These are phyloP conservation scores for Neogale vison DNA, from an alignment of 2,113 vertebrate genomes.

Conservation along the genomic window DNA sequence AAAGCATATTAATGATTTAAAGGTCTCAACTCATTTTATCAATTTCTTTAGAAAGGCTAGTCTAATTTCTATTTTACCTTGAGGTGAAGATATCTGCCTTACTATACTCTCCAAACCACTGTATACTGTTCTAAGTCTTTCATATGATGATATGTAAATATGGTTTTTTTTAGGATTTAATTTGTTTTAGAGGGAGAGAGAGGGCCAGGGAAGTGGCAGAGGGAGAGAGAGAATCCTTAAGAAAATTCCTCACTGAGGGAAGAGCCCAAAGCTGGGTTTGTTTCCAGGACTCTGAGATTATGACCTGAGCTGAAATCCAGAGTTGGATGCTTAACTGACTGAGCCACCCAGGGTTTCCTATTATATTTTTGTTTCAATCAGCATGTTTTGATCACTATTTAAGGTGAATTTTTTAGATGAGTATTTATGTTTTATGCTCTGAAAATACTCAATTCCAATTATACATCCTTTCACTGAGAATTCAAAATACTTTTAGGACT, in stretches of 20 bases:
- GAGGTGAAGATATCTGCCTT: background rate
- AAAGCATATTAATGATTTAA: slow-evolving; percentile 34
- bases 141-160: background rate
- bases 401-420: background rate
- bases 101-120: background rate
- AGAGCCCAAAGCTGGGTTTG: background rate
- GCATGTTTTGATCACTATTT: background rate
- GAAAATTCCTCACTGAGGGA: background rate
- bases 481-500: slow-evolving; percentile 39
- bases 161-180: slow-evolving; percentile 20
- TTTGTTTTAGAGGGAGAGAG: background rate
- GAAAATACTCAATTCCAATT: slow-evolving; percentile 35
- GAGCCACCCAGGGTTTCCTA: background rate
- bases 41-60: slow-evolving; percentile 31
- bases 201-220: background rate
- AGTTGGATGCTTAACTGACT: background rate
- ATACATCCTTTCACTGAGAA: background rate
- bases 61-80: background rate
- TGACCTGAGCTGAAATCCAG: background rate
- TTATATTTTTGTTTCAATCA: slow-evolving; percentile 41
- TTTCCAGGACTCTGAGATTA: background rate
- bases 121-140: slow-evolving; percentile 3
- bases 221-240: background rate
- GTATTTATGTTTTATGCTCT: background rate
- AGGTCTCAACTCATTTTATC: slow-evolving; percentile 37